Evolutionary conservation across 2,797 vertebrate genomes (phyloP).

Genomic region (Xiphorhynchus erythropygius): DNA sequence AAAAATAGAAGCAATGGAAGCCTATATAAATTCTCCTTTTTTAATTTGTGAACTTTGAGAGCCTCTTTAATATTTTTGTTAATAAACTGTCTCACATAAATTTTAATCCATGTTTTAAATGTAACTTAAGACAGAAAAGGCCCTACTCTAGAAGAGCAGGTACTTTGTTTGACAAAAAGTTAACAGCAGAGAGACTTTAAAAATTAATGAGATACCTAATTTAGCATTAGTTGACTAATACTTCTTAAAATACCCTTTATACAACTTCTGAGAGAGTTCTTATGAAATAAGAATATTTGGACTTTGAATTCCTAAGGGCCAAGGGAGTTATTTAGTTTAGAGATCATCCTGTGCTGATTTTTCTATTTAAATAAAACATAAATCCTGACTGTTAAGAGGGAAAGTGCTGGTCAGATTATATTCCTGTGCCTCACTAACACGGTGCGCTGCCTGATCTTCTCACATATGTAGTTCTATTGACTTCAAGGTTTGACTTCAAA

Average conservation of each 20-base stretch:
- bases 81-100: not conserved
- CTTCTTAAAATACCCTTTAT: not conserved
- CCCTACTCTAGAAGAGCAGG: not conserved
- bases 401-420: not conserved
- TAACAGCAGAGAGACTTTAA: not conserved
- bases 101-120: not conserved
- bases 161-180: not conserved
- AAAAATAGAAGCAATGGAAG: not conserved
- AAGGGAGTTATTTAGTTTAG: not conserved
- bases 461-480: not conserved
- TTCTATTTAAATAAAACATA: not conserved
- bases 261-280: not conserved
- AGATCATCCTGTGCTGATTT: not conserved
- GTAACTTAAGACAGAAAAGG: not conserved
- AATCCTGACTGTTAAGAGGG: not conserved
- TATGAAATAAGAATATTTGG: not conserved
- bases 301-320: not conserved
- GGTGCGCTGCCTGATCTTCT: not conserved
- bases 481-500: not conserved
- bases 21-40: not conserved
- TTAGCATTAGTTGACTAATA: not conserved
- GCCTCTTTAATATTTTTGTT: not conserved
- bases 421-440: not conserved
- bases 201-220: not conserved
- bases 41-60: not conserved